Evolutionary conservation across 2,113 vertebrate species (phyloP).

Genomic region (Paracanthobrama guichenoti): DNA sequence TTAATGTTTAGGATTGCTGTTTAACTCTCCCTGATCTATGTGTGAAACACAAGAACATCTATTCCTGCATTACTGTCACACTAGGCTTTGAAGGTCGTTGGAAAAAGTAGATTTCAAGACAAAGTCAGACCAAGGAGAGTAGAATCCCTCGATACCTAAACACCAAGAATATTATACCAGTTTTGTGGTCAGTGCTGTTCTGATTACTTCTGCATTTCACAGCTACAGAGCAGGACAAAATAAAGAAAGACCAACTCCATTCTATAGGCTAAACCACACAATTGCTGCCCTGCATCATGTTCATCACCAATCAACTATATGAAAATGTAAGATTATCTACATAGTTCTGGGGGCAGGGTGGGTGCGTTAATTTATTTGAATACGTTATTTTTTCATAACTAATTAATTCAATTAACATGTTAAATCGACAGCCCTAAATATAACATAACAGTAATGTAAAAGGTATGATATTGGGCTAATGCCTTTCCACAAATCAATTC

Average conservation of each 20-base stretch:
- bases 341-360: too few species aligned
- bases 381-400: too few species aligned
- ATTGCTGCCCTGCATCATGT: too few species aligned
- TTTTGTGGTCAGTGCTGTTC: slow-evolving; percentile 4
- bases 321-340: too few species aligned
- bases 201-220: neutral
- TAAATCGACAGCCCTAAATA: too few species aligned
- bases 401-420: too few species aligned
- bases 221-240: neutral
- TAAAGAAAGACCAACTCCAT: neutral
- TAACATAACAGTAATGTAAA: too few species aligned
- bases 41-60: neutral
- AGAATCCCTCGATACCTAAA: slow-evolving; percentile 19
- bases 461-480: too few species aligned
- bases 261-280: too few species aligned
- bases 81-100: neutral
- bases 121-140: slow-evolving; percentile 21
- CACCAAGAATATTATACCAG: neutral
- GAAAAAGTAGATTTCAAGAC: slow-evolving; percentile 6
- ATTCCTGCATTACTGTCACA: neutral
- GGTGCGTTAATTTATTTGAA: too few species aligned
- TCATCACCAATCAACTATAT: too few species aligned
- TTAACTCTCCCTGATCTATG: neutral
- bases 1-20: neutral
- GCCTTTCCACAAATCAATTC: neutral